Base-by-base conservation (phyloP, 2,888 invertebrate genomes). In the Argyresthia goedartella region DNA sequence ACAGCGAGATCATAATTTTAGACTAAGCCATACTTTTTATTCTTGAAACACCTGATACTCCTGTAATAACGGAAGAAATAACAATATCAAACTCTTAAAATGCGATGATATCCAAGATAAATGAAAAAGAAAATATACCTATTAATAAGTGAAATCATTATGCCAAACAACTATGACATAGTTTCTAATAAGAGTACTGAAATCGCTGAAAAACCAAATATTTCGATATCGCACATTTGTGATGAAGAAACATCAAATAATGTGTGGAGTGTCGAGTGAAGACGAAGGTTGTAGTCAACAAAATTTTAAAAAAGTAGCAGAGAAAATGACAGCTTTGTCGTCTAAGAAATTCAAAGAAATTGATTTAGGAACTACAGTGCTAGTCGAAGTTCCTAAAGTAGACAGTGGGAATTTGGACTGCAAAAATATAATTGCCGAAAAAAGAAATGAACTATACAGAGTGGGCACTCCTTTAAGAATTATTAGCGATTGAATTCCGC, bases 281-380 rank as follows among this genome's bases (percentile, higher is more conserved):
- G 48, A 48, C 13, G 48, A 48, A 48, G 48, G 36, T 35, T 48
- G 35, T 35, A 35, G 48, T 35, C 51, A 52, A 39, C 13, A 41
- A n/a, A 53, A 55, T 53, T 52, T 55, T 50, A 53, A 52, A 55
- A 55, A 50, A 55, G 52, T 50, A 10, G 55, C 53, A 41, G 48
- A 50, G 8, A 53, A 55, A 55, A 53, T 52, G 52, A 45, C 35
- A 53, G 25, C 47, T 4, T 4, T 16, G 15, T 44, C 53, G 4
- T 53, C 51, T 52, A 52, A 55, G 15, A 55, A 53, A 52, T 53
- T 55, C 35, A 53, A 53, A 52, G 33, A 52, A 50, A 53, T 53
- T 42, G 39, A 49, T 53, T 15, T 45, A 48, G 52, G 53, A 48
- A 10, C 53, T 25, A 47, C 53, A 49, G 50, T 55, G 16, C 45